Conservation (phyloP, 2,797 vertebrate genomes). For the Enteromius mattozi region DNA sequence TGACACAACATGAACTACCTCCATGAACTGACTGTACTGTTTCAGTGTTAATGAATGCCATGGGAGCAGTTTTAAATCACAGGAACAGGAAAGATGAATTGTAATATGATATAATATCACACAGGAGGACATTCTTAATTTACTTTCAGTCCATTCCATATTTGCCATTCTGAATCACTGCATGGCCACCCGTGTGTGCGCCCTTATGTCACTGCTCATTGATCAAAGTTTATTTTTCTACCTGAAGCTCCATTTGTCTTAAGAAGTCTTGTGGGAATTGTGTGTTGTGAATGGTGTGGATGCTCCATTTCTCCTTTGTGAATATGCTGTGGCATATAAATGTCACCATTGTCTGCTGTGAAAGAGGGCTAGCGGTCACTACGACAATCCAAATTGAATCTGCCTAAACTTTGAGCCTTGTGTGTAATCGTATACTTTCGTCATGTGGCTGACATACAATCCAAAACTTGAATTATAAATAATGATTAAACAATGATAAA, state of each 20-base stretch:
- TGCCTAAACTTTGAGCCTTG: constrained; percentile 72
- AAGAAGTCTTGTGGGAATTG: constrained; percentile 25
- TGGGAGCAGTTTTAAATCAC: constrained; percentile 19
- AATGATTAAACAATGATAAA: constrained; percentile 9
- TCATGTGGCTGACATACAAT: constrained; percentile 67
- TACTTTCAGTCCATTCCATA: constrained; percentile 3
- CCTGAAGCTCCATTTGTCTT: constrained; percentile 24
- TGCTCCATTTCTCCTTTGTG: constrained; percentile 76
- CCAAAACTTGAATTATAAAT: constrained; percentile 45
- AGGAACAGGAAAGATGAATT: constrained; percentile 6
- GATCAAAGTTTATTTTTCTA: constrained; percentile 15
- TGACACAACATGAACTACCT: constrained; percentile 11
- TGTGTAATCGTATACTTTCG: constrained; percentile 73
- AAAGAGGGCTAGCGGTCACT: constrained; percentile 80
- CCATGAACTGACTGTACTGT: neutral
- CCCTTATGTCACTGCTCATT: constrained; percentile 33
- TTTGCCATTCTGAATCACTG: constrained; percentile 10
- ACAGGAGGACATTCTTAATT: neutral
- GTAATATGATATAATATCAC: neutral
- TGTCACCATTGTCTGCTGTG: constrained; percentile 71
- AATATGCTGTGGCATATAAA: constrained; percentile 77
- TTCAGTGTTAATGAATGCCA: constrained; percentile 28
- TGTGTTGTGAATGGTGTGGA: constrained; percentile 39
- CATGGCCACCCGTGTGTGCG: constrained; percentile 38
- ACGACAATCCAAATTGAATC: constrained; percentile 72